Percentiles rank a stretch among this genome's conserved stretches.
Conservation (phyloP, 35 echinoderm and acorn worm genomes). For the Lytechinus pictus region DNA sequence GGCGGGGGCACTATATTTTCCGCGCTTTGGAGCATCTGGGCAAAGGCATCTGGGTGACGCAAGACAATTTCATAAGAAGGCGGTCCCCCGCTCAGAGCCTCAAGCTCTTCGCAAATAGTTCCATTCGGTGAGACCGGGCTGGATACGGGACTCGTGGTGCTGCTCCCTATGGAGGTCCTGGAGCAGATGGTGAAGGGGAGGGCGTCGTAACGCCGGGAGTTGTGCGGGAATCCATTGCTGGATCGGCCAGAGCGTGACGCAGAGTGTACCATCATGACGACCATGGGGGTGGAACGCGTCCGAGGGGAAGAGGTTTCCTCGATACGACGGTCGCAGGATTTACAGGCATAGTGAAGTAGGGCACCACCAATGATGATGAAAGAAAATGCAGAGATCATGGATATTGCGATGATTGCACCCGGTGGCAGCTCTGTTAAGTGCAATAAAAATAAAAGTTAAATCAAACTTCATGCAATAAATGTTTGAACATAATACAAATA, state of each 20-base stretch:
- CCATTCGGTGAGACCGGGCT: slow-evolving; percentile 43
- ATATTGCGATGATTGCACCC: slow-evolving; percentile 50
- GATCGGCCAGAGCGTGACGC: neutral
- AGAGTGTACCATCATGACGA: slow-evolving; percentile 48
- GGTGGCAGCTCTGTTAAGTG: slow-evolving; percentile 9
- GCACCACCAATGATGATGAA: slow-evolving; percentile 42
- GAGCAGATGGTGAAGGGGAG: slow-evolving; percentile 47
- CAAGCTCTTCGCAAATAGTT: slow-evolving; percentile 46
- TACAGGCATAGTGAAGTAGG: slow-evolving; percentile 49
- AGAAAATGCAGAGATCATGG: slow-evolving; percentile 39
- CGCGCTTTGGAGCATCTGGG: slow-evolving; percentile 44
- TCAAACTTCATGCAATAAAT: neutral
- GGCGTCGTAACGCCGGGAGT: slow-evolving; percentile 29
- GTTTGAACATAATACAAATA: neutral
- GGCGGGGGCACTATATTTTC: slow-evolving; percentile 1
- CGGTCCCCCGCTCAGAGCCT: slow-evolving; percentile 48
- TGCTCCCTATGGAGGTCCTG: slow-evolving; percentile 47
- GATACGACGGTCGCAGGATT: slow-evolving; percentile 37
- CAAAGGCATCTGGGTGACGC: slow-evolving; percentile 56
- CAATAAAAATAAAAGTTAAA: neutral
- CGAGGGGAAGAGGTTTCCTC: slow-evolving; percentile 32
- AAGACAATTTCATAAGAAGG: slow-evolving; percentile 49
- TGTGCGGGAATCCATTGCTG: neutral
- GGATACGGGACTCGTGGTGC: slow-evolving; percentile 33
- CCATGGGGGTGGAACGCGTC: slow-evolving; percentile 28